Conservation (phyloP, 2,888 invertebrate species). For the Drosophila infuscata region DNA sequence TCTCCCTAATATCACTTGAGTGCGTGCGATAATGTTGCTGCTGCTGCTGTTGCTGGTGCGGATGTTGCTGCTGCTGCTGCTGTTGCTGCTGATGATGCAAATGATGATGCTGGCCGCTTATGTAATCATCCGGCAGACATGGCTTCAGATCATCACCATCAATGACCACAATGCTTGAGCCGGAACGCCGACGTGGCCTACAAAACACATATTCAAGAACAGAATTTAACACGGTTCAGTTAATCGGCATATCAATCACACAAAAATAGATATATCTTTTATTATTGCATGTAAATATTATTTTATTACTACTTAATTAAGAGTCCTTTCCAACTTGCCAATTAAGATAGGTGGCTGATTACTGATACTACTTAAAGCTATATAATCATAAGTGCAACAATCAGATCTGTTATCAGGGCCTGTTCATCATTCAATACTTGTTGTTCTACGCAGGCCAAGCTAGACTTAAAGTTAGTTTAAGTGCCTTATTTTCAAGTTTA, state of each 20-base stretch:
- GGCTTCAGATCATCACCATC: constrained; percentile 89
- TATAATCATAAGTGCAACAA: too few relatives aligned
- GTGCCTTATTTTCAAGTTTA: not conserved
- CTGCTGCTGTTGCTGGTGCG: constrained; percentile 62
- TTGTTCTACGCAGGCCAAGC: not conserved
- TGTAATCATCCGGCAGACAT: constrained; percentile 87
- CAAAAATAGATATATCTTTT: not conserved
- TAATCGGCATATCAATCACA: not conserved
- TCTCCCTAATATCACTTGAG: constrained; percentile 85
- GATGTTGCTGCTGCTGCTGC: constrained; percentile 23
- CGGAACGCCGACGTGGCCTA: constrained; percentile 92
- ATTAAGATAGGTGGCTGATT: not conserved
- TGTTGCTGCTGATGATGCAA: constrained; percentile 63
- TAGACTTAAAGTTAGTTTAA: not conserved
- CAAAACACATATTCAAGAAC: constrained; percentile 28
- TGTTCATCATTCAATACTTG: not conserved
- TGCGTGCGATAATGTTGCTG: constrained; percentile 85
- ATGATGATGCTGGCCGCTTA: constrained; percentile 81
- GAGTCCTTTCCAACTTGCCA: not conserved
- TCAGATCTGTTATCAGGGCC: too few relatives aligned
- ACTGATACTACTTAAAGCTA: not conserved
- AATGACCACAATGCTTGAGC: constrained; percentile 92
- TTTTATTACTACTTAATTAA: not conserved
- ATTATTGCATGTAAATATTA: not conserved
- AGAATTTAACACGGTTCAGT: not conserved